phyloP scores from a whole-genome alignment of 2,113 vertebrate species.

The Eupsittula cactorum region DNA sequence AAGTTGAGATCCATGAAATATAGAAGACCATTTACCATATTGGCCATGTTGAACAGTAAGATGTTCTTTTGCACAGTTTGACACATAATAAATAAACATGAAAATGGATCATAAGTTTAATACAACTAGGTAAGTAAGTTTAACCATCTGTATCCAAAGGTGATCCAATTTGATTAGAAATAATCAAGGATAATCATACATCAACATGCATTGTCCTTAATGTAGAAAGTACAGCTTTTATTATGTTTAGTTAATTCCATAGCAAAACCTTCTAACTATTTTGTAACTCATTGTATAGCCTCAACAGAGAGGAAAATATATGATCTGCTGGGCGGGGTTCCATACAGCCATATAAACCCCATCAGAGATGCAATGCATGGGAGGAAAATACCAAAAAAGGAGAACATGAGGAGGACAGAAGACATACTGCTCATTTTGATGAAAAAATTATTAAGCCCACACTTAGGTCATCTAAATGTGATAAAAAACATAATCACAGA shows the following conservation, averaged over 20 bases:
- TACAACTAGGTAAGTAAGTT: neutral
- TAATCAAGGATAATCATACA: neutral
- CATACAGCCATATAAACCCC: neutral
- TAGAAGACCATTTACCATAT: neutral
- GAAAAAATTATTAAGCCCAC: neutral
- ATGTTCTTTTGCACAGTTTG: neutral
- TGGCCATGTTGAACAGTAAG: neutral
- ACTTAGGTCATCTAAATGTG: neutral
- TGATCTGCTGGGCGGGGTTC: neutral
- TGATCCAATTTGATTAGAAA: neutral
- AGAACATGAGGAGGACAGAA: neutral
- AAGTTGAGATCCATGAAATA: neutral
- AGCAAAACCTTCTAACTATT: neutral
- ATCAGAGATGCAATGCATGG: neutral
- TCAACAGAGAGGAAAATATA: neutral
- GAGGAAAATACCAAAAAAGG: neutral
- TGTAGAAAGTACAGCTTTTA: neutral
- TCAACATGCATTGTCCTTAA: neutral
- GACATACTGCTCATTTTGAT: neutral
- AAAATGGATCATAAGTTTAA: neutral
- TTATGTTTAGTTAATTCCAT: neutral
- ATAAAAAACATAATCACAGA: neutral
- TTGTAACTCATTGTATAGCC: neutral
- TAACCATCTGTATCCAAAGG: neutral
- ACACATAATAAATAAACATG: neutral